A percentile compares a stretch with the other conserved stretches of the same genome.
Evolutionary conservation across 1,140 invertebrate genomes (phyloP).

Genomic region (Lasioglossum albipes): DNA sequence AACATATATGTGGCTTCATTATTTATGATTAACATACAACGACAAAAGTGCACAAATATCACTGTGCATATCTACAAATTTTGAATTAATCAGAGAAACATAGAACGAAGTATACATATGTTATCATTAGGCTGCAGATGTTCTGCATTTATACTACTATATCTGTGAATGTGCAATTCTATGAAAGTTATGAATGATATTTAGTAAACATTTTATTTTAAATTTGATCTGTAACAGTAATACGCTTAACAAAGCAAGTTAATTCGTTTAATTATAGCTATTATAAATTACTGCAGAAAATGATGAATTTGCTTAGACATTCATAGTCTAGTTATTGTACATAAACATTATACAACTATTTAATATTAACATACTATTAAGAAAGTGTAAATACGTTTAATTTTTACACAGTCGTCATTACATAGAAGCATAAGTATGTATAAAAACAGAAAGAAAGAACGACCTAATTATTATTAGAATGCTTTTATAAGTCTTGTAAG

Average conservation of each 20-base stretch:
- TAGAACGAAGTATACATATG: constrained; percentile 14
- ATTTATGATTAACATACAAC: constrained; percentile 46
- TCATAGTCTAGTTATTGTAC: background rate
- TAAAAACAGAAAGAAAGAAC: constrained; percentile 15
- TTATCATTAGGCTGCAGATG: background rate
- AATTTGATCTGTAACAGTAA: background rate
- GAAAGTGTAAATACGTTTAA: background rate
- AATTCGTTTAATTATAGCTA: background rate
- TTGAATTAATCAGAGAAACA: background rate
- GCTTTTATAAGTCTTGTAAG: background rate
- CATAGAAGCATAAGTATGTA: constrained; percentile 20
- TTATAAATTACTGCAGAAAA: background rate
- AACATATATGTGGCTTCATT: constrained; percentile 42
- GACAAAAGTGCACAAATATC: constrained; percentile 6
- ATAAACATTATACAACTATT: background rate
- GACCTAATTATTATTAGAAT: background rate
- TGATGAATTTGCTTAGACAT: background rate
- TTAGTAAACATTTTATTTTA: constrained; percentile 1
- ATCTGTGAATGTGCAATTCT: background rate
- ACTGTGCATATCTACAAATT: constrained; percentile 22
- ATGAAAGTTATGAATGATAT: background rate
- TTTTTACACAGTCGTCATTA: constrained; percentile 8
- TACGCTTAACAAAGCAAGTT: background rate
- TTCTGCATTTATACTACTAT: background rate
- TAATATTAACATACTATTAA: background rate